Evolutionary conservation across 2,888 invertebrate species (phyloP).

Genomic region (Drosophila mimetica): DNA sequence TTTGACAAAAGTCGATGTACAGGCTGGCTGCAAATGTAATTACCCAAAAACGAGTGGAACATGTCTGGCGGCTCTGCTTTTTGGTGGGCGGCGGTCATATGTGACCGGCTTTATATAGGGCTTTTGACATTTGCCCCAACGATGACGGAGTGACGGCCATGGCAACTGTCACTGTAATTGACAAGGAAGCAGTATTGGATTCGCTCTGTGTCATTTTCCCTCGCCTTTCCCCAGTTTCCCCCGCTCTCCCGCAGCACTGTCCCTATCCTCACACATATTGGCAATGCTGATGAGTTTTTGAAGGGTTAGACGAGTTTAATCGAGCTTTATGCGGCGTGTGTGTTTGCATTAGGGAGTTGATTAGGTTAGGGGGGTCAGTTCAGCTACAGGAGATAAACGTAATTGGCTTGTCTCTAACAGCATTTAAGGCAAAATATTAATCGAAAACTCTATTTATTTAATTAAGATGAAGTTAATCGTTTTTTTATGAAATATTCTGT

Average conservation of each 20-base stretch:
- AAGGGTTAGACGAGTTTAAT: conserved; percentile 41
- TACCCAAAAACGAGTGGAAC: conserved; percentile 55
- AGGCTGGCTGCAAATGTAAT: conserved; percentile 65
- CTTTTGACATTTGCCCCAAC: conserved; percentile 40
- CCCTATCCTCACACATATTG: conserved; percentile 39
- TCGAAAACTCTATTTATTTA: conserved; percentile 3
- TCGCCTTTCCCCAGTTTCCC: background rate
- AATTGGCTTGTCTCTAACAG: conserved; percentile 21
- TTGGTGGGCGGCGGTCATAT: conserved; percentile 16
- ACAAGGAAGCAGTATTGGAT: conserved; percentile 50
- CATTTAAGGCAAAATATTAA: conserved; percentile 15
- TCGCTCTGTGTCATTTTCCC: conserved; percentile 15
- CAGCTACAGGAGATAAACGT: conserved; percentile 36
- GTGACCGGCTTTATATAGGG: conserved; percentile 18
- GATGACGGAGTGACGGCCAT: conserved; percentile 46
- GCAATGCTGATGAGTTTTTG: conserved; percentile 48
- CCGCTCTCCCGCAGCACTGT: background rate
- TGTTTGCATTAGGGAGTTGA: conserved; percentile 33
- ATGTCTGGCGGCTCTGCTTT: conserved; percentile 19
- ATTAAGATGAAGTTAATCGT: too few species aligned
- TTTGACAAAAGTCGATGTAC: conserved; percentile 73
- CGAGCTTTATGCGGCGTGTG: conserved; percentile 2
- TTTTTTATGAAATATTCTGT: too few species aligned
- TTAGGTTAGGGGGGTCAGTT: conserved; percentile 36
- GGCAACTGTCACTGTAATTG: conserved; percentile 74